Percentiles rank a stretch among this genome's conserved stretches.
Evolutionary conservation across 1,140 invertebrate genomes (phyloP).

Genomic region (Ctenoplectra terminalis): DNA sequence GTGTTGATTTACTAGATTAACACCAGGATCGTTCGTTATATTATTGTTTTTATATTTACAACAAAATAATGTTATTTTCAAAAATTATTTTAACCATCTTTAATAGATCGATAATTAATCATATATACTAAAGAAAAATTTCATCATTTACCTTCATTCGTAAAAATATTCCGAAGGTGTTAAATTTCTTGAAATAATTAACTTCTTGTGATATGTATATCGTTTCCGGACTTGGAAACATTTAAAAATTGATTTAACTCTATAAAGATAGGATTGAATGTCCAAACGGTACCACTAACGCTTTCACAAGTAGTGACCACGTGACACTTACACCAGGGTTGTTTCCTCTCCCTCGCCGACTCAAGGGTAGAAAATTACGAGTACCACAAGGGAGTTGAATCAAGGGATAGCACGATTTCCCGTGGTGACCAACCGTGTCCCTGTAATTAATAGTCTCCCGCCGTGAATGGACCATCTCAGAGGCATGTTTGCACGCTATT

Average conservation of each 20-base stretch:
- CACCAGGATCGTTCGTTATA: too few species aligned
- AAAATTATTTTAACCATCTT: too few species aligned
- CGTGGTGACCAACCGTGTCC: constrained; percentile 68
- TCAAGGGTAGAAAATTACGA: constrained; percentile 66
- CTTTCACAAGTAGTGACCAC: constrained; percentile 45
- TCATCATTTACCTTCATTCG: too few species aligned
- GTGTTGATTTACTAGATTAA: too few species aligned
- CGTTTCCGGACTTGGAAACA: too few species aligned
- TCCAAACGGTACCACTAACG: constrained; percentile 62
- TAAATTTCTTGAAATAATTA: too few species aligned
- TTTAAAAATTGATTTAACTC: constrained; percentile 1
- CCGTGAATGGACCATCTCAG: constrained; percentile 50
- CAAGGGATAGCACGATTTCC: constrained; percentile 59
- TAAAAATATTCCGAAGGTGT: too few species aligned
- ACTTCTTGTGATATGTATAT: too few species aligned
- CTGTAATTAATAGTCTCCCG: constrained; percentile 78
- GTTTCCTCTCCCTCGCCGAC: constrained; percentile 30
- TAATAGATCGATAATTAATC: too few species aligned
- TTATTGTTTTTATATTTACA: too few species aligned
- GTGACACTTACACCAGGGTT: constrained; percentile 37
- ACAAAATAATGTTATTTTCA: too few species aligned
- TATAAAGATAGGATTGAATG: constrained; percentile 64
- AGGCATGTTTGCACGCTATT: constrained; percentile 60
- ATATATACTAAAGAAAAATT: too few species aligned
- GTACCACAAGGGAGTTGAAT: constrained; percentile 54